Evolutionary conservation across 2,113 vertebrate species (phyloP).

Genomic region (Pachyramphus minor): DNA sequence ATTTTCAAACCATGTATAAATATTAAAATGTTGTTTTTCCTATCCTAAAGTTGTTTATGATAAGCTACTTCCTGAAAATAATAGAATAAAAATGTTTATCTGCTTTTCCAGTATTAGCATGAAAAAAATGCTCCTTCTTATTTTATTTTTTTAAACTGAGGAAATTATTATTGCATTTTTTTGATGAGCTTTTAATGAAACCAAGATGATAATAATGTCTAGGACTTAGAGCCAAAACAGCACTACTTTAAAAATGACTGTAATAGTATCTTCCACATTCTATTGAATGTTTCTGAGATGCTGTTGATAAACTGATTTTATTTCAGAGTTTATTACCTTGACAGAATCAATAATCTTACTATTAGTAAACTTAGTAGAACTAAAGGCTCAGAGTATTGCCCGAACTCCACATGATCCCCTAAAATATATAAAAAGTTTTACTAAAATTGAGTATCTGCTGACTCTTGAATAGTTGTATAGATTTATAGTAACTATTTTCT

Average conservation of each 20-base stretch:
- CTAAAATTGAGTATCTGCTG: not conserved
- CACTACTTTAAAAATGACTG: not conserved
- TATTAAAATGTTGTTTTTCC: not conserved
- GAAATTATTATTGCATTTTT: not conserved
- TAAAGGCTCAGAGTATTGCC: not conserved
- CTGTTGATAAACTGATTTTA: conserved; percentile 20
- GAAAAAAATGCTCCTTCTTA: not conserved
- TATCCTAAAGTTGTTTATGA: not conserved
- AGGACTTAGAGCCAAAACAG: not conserved
- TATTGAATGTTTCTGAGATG: not conserved
- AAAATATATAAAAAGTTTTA: not conserved
- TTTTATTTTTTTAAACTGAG: not conserved
- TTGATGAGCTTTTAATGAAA: not conserved
- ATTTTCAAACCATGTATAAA: not conserved
- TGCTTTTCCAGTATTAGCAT: not conserved
- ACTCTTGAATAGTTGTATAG: not conserved
- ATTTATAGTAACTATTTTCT: not conserved
- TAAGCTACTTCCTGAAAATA: not conserved
- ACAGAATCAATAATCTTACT: conserved; percentile 43
- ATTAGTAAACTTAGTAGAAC: conserved; percentile 17
- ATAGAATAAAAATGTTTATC: not conserved
- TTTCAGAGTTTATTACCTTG: conserved; percentile 57
- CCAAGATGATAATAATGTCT: not conserved
- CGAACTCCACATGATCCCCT: not conserved
- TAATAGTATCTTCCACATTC: not conserved